Conservation (phyloP, 2,888 invertebrate genomes). For the Drosophila suboccidentalis region DNA sequence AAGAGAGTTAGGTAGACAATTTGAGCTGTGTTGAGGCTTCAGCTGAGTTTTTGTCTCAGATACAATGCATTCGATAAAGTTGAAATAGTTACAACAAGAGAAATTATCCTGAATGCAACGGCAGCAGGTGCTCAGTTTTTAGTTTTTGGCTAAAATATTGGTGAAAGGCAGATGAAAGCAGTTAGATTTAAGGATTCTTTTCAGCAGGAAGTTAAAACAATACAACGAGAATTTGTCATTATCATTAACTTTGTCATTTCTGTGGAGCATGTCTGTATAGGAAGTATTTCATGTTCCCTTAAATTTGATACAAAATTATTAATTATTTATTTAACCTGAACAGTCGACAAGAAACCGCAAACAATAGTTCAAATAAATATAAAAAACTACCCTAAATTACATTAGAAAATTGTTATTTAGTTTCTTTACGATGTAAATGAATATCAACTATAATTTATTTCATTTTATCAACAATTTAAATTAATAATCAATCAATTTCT, state of each 20-base stretch:
- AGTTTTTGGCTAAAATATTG: background rate
- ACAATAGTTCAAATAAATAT: background rate
- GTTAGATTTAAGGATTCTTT: conserved; percentile 41
- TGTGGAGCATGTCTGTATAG: background rate
- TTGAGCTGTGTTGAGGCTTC: conserved; percentile 27
- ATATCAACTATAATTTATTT: background rate
- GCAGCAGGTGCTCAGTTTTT: conserved; percentile 38
- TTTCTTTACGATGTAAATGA: too few relatives aligned
- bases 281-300: background rate
- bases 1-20: conserved; percentile 63
- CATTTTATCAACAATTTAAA: background rate
- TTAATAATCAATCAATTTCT: conserved; percentile 8
- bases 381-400: background rate
- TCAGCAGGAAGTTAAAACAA: conserved; percentile 37
- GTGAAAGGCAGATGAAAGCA: conserved; percentile 55
- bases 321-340: too few relatives aligned
- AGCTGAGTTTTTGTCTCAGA: conserved; percentile 10
- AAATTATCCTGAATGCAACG: conserved; percentile 38
- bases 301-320: background rate
- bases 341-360: too few relatives aligned
- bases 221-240: conserved; percentile 4
- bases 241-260: too few relatives aligned
- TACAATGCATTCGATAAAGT: conserved; percentile 58
- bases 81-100: conserved; percentile 18
- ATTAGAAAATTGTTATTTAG: background rate